Evolutionary conservation across 2,888 invertebrate species (phyloP), one percentile per base, ranked within the genome.

Genomic region (Lasioglossum villosulum): DNA sequence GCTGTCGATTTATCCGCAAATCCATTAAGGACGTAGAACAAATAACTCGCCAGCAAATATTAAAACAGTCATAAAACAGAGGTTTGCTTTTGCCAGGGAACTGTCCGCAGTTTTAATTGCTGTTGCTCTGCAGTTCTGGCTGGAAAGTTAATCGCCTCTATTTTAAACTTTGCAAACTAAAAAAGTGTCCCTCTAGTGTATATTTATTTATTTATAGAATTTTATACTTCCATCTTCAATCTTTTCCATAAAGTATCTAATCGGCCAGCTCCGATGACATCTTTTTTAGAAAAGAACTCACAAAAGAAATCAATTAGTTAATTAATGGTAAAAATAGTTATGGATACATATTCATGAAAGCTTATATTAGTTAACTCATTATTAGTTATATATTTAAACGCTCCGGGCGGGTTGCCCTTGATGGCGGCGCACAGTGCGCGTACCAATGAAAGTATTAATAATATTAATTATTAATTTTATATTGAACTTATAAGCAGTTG

Each of bases 1-100:
- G 27, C 3, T 30, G n/a, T n/a, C 75, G 56, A 59, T 59, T 75
- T 37, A 19, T 19, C 23, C 52, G n/a, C 23, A 74, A 74, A 74
- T 74, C 37, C 52, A 74, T 74, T 45, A 30, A 30, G 16, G 66
- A 66, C 16, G 19, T 14, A 27, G 52, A 30, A 52, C 52, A 73
- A 19, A 34, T 23, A 52, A 37, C n/a, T 37, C 74, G 14, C 52
- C 74, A 37, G 52, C 34, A 75, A 14, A 30, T 39, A 75, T 56
- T 75, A 75, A 59, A 75, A 23, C 37, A 59, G 59, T 66, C 34
- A 19, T 66, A 34, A 66, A 66, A 19, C 19, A 34, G 30, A 34
- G 14, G 74, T 56, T 27, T 30, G 19, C 34, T 30, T 34, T 52
- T 30, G 4, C 10, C 30, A n/a, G 16, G 5, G 2, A 48, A 73